These are phyloP conservation scores for Coelogynopora nodosa DNA, from an alignment of 2,888 invertebrate species.

Conservation along the genomic window DNA sequence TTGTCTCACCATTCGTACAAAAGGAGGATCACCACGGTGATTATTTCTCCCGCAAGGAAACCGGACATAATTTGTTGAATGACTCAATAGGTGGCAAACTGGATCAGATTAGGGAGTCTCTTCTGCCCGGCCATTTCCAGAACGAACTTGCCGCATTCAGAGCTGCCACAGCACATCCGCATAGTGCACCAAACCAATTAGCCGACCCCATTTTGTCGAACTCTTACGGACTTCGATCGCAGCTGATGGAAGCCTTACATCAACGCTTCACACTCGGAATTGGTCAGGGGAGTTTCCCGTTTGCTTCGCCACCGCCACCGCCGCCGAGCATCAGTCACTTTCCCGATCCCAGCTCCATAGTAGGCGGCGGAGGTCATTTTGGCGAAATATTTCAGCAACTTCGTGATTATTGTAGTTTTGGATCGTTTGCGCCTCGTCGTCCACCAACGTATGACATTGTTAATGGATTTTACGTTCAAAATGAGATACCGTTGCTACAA, in stretches of 20 bases:
- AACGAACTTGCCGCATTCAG: not conserved
- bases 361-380: not conserved
- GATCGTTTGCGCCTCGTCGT: too few species aligned
- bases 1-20: too few species aligned
- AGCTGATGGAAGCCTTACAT: not conserved
- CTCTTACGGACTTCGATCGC: not conserved
- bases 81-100: too few species aligned
- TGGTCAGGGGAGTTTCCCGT: not conserved
- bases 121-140: too few species aligned
- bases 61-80: too few species aligned
- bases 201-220: not conserved
- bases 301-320: not conserved
- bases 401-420: constrained; percentile 12
- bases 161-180: not conserved
- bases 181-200: not conserved
- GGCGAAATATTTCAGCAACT: not conserved
- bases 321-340: not conserved
- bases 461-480: too few species aligned
- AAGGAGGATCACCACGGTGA: too few species aligned
- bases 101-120: too few species aligned
- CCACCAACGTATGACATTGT: too few species aligned
- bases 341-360: not conserved
- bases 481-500: too few species aligned
- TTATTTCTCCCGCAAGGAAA: too few species aligned
- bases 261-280: not conserved